A percentile compares a stretch with the other conserved stretches of the same genome.
phyloP scores from a whole-genome alignment of 2,113 vertebrate species.

The Pelodiscus sinensis region DNA sequence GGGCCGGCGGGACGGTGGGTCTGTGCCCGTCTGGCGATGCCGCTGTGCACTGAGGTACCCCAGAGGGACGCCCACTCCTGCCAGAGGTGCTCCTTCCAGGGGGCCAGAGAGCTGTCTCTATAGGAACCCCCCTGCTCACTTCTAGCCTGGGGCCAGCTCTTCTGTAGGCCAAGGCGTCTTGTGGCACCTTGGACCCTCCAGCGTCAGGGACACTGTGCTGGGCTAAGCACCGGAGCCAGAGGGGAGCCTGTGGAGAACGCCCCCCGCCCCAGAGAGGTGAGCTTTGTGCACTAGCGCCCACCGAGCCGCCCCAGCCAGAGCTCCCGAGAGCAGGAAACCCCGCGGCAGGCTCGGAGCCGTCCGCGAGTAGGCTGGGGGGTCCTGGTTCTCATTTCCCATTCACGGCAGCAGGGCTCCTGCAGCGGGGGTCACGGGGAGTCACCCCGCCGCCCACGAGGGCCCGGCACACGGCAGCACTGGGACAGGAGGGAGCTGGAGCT shows the following conservation, averaged over 20 bases:
- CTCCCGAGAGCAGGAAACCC: background rate
- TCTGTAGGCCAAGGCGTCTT: background rate
- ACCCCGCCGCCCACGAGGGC: background rate
- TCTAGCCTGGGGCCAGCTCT: background rate
- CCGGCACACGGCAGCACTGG: background rate
- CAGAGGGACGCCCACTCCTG: background rate
- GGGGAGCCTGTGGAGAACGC: background rate
- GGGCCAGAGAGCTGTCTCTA: background rate
- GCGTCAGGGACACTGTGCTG: background rate
- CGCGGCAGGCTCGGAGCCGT: background rate
- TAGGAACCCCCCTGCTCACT: no score
- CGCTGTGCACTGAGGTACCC: background rate
- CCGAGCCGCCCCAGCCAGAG: background rate
- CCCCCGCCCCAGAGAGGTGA: background rate
- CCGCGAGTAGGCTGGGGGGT: background rate
- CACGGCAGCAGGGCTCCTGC: background rate
- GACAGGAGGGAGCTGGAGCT: background rate
- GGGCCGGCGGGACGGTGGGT: no score
- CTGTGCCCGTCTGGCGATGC: background rate
- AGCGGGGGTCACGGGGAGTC: background rate
- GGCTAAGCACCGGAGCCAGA: background rate
- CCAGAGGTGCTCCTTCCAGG: background rate
- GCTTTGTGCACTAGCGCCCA: background rate
- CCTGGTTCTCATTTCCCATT: background rate
- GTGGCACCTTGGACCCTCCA: background rate